phyloP scores from a whole-genome alignment of 1,140 invertebrate species.

The Drosophila sucinea region DNA sequence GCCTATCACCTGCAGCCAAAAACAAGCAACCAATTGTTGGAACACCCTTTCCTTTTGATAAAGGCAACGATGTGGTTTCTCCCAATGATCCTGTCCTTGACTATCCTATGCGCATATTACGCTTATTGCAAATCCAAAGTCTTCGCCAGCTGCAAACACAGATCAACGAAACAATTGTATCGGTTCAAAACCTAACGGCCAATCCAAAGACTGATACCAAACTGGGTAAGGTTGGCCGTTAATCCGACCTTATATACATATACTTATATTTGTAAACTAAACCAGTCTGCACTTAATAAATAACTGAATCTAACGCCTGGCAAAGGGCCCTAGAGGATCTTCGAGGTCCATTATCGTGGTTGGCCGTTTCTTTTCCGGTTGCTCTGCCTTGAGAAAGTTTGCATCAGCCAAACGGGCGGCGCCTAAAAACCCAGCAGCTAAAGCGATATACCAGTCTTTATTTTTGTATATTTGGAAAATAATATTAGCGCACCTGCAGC shows the following conservation, averaged over 20 bases:
- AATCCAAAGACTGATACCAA: slow-evolving; percentile 98
- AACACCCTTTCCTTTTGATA: slow-evolving; percentile 87
- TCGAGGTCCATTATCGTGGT: slow-evolving; percentile 18
- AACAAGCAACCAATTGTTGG: slow-evolving; percentile 88
- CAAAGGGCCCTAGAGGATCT: slow-evolving; percentile 54
- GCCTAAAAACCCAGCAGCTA: slow-evolving; percentile 57
- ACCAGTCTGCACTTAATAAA: slow-evolving; percentile 16
- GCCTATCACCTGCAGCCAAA: slow-evolving; percentile 87
- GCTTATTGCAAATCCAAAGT: slow-evolving; percentile 95
- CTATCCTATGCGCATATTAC: slow-evolving; percentile 91
- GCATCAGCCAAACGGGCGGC: slow-evolving; percentile 64
- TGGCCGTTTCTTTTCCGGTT: slow-evolving; percentile 26
- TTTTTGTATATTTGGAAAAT: no score
- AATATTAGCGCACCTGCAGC: slow-evolving; percentile 48
- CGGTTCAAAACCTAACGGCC: slow-evolving; percentile 95
- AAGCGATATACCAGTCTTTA: background rate
- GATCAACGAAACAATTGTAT: slow-evolving; percentile 97
- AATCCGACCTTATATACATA: slow-evolving; percentile 6
- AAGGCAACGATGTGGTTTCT: slow-evolving; percentile 83
- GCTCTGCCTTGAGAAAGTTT: slow-evolving; percentile 51
- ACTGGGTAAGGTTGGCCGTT: slow-evolving; percentile 94
- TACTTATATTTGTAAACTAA: slow-evolving; percentile 18
- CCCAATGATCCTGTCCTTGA: slow-evolving; percentile 87
- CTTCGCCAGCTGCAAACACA: slow-evolving; percentile 95
- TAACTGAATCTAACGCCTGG: slow-evolving; percentile 44